These are phyloP conservation scores for Auanema sp. DNA, from an alignment of 2,888 invertebrate species.

Conservation along the genomic window DNA sequence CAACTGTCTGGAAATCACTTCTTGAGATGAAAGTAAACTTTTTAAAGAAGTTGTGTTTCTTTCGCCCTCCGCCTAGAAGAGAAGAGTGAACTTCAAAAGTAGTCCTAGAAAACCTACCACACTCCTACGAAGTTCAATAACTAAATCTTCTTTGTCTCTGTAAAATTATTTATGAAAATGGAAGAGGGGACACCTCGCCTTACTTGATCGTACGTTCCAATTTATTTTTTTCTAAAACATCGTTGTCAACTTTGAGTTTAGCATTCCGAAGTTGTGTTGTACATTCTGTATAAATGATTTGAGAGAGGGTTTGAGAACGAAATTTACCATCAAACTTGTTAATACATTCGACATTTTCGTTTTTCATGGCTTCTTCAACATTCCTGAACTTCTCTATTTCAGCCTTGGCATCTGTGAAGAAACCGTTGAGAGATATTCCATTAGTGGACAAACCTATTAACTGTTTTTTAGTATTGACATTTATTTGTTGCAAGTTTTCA, in stretches of 20 bases:
- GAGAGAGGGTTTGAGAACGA: neutral
- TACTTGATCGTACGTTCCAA: too few relatives aligned
- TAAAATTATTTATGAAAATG: too few relatives aligned
- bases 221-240: too few relatives aligned
- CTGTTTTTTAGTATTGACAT: slow-evolving; percentile 8
- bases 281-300: neutral
- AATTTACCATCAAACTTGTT: slow-evolving; percentile 8
- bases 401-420: slow-evolving; percentile 15
- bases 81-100: too few relatives aligned
- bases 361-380: neutral
- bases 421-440: neutral
- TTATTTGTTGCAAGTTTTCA: slow-evolving; percentile 9
- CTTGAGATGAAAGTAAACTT: slow-evolving; percentile 12
- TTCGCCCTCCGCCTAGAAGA: slow-evolving; percentile 1
- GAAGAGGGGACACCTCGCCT: too few relatives aligned
- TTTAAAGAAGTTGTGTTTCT: slow-evolving; percentile 6
- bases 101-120: neutral
- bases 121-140: neutral
- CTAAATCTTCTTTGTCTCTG: too few relatives aligned
- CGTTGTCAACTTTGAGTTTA: too few relatives aligned
- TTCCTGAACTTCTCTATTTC: slow-evolving; percentile 9
- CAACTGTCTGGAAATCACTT: slow-evolving; percentile 11
- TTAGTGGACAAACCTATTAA: slow-evolving; percentile 12
- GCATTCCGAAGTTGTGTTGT: too few relatives aligned
- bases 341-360: slow-evolving; percentile 8